These are phyloP conservation scores for Syngnathus scovelli DNA, from an alignment of 2,113 vertebrate genomes.

Conservation along the genomic window DNA sequence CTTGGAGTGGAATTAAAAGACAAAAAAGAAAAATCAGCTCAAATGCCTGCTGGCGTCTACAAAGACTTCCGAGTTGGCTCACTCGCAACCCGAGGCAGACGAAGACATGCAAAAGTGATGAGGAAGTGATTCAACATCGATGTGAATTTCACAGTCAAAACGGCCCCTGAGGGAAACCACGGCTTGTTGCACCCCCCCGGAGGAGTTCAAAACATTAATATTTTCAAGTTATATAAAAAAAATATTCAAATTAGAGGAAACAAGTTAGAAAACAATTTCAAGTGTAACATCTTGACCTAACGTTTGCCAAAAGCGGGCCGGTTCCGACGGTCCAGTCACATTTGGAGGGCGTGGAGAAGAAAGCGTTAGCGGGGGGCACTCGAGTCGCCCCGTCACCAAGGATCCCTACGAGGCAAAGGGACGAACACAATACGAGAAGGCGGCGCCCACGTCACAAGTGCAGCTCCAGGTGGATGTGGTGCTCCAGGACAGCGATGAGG, in stretches of 20 bases:
- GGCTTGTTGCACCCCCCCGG: not conserved
- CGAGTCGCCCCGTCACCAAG: not conserved
- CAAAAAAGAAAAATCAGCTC: too few species aligned
- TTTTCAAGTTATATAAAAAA: not conserved
- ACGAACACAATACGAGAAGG: not conserved
- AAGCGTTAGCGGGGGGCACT: not conserved
- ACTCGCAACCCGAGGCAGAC: not conserved
- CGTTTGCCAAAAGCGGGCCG: not conserved
- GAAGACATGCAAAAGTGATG: not conserved
- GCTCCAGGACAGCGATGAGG: constrained; percentile 91
- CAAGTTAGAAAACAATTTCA: not conserved
- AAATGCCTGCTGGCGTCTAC: too few species aligned
- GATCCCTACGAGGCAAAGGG: not conserved
- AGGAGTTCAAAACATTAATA: not conserved
- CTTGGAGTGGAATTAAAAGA: too few species aligned
- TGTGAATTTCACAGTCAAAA: not conserved
- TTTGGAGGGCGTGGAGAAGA: not conserved
- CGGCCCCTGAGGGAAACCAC: not conserved
- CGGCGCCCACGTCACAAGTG: constrained; percentile 66
- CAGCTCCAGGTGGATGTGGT: constrained; percentile 87
- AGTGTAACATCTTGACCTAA: not conserved
- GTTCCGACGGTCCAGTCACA: not conserved
- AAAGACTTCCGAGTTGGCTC: not conserved
- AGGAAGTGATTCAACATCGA: not conserved
- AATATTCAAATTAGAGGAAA: not conserved